These are phyloP conservation scores for Donacobius atricapilla DNA, from an alignment of 2,113 vertebrate species.

Conservation along the genomic window DNA sequence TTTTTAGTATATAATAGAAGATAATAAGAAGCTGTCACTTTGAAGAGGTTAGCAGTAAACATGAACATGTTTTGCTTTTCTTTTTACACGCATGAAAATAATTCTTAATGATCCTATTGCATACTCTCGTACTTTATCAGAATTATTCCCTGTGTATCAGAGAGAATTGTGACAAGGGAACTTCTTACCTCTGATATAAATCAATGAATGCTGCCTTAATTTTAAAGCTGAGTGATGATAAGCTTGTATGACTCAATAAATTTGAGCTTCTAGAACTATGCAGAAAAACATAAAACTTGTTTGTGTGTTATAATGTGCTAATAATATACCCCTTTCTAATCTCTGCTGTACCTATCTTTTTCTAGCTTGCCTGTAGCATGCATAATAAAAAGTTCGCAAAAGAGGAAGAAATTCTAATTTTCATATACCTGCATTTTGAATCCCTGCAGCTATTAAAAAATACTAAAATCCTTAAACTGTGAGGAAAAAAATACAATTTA, in stretches of 20 bases:
- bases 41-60: constrained; percentile 28
- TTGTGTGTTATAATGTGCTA: constrained; percentile 66
- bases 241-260: constrained; percentile 64
- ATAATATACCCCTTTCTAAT: constrained; percentile 64
- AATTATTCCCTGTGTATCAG: constrained; percentile 48
- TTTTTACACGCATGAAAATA: constrained; percentile 17
- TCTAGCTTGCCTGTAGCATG: constrained; percentile 64
- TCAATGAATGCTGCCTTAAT: constrained; percentile 54
- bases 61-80: not conserved
- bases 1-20: not conserved
- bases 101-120: constrained; percentile 46
- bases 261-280: constrained; percentile 65
- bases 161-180: constrained; percentile 46
- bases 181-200: constrained; percentile 59
- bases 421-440: constrained; percentile 54
- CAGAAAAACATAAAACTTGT: constrained; percentile 72
- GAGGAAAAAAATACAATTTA: constrained; percentile 35
- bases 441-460: constrained; percentile 59
- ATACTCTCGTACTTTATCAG: not conserved
- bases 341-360: constrained; percentile 57
- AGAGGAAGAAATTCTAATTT: constrained; percentile 61
- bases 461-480: not conserved
- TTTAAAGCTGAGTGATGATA: constrained; percentile 67
- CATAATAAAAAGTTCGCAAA: constrained; percentile 69
- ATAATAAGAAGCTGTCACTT: not conserved